Conservation (phyloP, 2,888 invertebrate species). For the Balanococcus diminutus region DNA sequence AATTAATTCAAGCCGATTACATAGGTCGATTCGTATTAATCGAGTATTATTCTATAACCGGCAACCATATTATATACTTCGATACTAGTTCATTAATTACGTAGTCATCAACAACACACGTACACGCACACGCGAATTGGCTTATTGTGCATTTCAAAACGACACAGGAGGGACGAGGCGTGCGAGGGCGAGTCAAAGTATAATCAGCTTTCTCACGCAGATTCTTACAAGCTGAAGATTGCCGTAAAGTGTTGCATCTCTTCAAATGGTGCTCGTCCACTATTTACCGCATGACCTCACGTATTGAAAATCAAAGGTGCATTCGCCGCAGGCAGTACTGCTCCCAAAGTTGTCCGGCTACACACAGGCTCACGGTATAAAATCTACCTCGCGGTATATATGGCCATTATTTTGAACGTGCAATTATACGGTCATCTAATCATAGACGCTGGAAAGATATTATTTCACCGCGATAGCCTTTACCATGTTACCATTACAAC, state of each 20-base stretch:
- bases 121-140: neutral
- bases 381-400: neutral
- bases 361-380: neutral
- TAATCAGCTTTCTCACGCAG: constrained; percentile 47
- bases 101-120: constrained; percentile 8
- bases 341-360: neutral
- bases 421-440: constrained; percentile 51
- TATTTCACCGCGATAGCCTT: constrained; percentile 47
- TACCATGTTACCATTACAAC: constrained; percentile 34
- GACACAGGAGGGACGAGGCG: neutral
- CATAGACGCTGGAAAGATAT: constrained; percentile 33
- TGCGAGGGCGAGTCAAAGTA: neutral
- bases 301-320: constrained; percentile 49
- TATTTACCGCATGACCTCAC: constrained; percentile 32
- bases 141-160: neutral
- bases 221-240: neutral
- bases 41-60: constrained; percentile 28
- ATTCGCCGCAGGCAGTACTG: constrained; percentile 44
- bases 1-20: neutral
- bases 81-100: constrained; percentile 29
- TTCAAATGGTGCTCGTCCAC: neutral
- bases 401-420: constrained; percentile 48
- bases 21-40: neutral
- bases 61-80: neutral
- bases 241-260: constrained; percentile 4